Percentiles rank a stretch among this genome's conserved stretches.
phyloP scores from a whole-genome alignment of 2,888 invertebrate species.

The Beris chalybata region DNA sequence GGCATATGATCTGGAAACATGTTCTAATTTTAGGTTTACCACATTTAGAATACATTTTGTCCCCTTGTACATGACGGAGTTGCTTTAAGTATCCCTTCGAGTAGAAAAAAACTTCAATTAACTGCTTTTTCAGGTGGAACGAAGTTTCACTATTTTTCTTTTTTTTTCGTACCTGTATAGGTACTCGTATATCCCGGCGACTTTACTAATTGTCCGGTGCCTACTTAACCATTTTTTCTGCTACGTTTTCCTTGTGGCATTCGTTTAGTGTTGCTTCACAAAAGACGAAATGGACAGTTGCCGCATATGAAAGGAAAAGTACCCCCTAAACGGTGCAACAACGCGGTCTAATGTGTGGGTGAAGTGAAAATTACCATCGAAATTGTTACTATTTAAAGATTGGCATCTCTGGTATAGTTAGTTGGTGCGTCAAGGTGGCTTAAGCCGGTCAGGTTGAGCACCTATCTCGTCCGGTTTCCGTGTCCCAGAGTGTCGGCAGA shows the following conservation, averaged over 20 bases:
- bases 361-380: slow-evolving; percentile 32
- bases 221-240: slow-evolving; percentile 8
- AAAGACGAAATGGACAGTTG: background rate
- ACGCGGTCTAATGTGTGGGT: slow-evolving; percentile 13
- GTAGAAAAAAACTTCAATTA: slow-evolving; percentile 25
- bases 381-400: slow-evolving; percentile 28
- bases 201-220: slow-evolving; percentile 26
- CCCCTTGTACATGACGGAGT: background rate
- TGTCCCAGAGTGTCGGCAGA: slow-evolving; percentile 8
- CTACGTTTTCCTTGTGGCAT: slow-evolving; percentile 19
- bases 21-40: slow-evolving; percentile 24
- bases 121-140: slow-evolving; percentile 23
- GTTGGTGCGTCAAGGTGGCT: slow-evolving; percentile 17
- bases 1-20: slow-evolving; percentile 17
- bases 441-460: slow-evolving; percentile 16
- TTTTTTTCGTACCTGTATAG: background rate
- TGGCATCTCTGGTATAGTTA: slow-evolving; percentile 9
- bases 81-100: background rate
- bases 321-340: slow-evolving; percentile 21
- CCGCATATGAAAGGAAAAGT: slow-evolving; percentile 6
- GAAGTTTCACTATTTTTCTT: slow-evolving; percentile 2
- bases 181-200: background rate
- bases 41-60: slow-evolving; percentile 9
- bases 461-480: slow-evolving; percentile 18
- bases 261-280: slow-evolving; percentile 1